Evolutionary conservation across 2,888 invertebrate genomes (phyloP), one percentile per base, ranked within the genome.

Genomic region (Dinocampus coccinellae): DNA sequence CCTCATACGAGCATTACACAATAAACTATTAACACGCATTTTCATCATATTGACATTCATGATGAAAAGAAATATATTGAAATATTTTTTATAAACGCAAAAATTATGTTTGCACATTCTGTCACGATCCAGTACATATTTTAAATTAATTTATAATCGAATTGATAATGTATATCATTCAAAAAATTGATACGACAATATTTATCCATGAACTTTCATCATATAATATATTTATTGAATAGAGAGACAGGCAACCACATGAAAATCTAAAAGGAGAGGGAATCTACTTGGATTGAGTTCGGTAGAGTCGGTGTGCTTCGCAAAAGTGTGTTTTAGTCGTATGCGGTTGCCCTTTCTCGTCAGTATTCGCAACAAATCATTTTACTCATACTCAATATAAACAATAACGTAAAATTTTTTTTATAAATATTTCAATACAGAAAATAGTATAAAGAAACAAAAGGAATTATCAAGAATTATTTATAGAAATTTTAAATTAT

Each of bases 321-420:
- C 53, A 69, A 60, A 72, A 65, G 69, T 70, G 67, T 61, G 47
- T 47, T 73, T 77, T 76, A 77, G 77, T 77, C 76, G 69, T 69
- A 69, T 64, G 58, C 73, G 72, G 70, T 70, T 72, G 70, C 75
- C 74, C 71, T 77, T 76, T 72, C 70, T 66, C 69, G 71, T 61
- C 73, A 70, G 76, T 76, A 73, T 70, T 69, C 72, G 53, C 67
- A 29, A 26, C 10, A 34, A 34, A 22, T 34, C 1, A 3, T 16
- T 13, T 20, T 9, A 3, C 16, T 22, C 4, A 33, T 16, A 60
- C 33, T 34, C 7, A 20, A 4, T 11, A 20, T 22, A 34, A 4
- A 60, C 10, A 33, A 20, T 22, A 1, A 39, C 7, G n/a, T 20
- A 7, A 0, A 20, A 16, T 7, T 47, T 16, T 7, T 16, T 7